Evolutionary conservation across 35 echinoderm and acorn worm species (phyloP).

Genomic region (Diadema setosum): DNA sequence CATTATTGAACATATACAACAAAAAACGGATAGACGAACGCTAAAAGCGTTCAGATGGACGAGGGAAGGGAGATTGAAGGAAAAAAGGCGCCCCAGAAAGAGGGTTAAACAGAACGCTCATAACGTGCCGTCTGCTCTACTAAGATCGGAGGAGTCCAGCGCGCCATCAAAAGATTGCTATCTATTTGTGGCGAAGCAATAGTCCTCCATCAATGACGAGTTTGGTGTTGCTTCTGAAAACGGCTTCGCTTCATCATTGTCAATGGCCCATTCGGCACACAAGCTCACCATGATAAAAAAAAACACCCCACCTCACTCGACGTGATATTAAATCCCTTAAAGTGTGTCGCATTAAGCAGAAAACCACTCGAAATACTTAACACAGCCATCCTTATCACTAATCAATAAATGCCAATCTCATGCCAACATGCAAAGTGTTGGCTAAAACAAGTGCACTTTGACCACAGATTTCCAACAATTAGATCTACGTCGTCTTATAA

Average conservation of each 20-base stretch:
- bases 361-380: no score
- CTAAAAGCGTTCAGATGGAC: background rate
- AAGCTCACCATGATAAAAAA: no score
- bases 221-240: background rate
- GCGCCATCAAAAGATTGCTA: background rate
- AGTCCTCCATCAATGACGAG: background rate
- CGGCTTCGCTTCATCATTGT: background rate
- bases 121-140: background rate
- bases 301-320: no score
- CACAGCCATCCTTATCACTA: no score
- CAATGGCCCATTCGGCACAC: no score
- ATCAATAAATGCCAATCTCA: no score
- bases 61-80: background rate
- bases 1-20: background rate
- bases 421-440: no score
- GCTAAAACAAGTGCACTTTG: no score
- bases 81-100: background rate
- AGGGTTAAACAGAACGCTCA: background rate
- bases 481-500: no score
- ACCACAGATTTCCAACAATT: no score
- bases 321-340: no score
- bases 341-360: no score
- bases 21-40: background rate
- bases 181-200: constrained; percentile 1
- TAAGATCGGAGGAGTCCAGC: background rate